Conservation (phyloP, 2,888 invertebrate species). For the Lasioglossum lativentre region DNA sequence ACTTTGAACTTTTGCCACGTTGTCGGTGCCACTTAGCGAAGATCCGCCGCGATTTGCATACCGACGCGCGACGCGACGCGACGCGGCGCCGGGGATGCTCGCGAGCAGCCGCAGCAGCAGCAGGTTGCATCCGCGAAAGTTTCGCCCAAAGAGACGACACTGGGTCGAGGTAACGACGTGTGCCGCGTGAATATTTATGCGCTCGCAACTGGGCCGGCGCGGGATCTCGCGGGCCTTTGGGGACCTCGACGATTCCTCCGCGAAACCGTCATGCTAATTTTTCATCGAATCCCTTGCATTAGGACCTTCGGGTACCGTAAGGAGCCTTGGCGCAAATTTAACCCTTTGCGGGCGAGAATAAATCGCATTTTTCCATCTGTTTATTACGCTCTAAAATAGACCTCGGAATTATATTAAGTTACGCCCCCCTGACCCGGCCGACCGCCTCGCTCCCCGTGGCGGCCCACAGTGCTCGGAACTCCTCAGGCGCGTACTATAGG, state of each 20-base stretch:
- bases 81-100: neutral
- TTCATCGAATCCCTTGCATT: neutral
- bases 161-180: constrained; percentile 36
- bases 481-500: too few species aligned
- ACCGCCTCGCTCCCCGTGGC: too few species aligned
- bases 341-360: neutral
- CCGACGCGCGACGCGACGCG: too few species aligned
- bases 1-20: constrained; percentile 27
- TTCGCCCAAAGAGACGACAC: constrained; percentile 23
- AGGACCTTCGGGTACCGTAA: neutral
- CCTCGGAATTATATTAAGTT: too few species aligned
- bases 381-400: too few species aligned
- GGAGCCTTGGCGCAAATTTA: neutral
- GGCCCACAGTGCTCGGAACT: too few species aligned
- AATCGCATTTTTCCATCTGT: too few species aligned
- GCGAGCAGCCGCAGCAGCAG: constrained; percentile 36
- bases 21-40: constrained; percentile 28
- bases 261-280: neutral
- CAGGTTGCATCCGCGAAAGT: constrained; percentile 51
- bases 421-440: too few species aligned
- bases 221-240: neutral
- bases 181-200: constrained; percentile 66
- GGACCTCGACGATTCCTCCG: neutral
- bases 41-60: constrained; percentile 58
- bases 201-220: constrained; percentile 28